Conservation (phyloP, 2,797 vertebrate species). For the Rhynchonycteris naso region DNA sequence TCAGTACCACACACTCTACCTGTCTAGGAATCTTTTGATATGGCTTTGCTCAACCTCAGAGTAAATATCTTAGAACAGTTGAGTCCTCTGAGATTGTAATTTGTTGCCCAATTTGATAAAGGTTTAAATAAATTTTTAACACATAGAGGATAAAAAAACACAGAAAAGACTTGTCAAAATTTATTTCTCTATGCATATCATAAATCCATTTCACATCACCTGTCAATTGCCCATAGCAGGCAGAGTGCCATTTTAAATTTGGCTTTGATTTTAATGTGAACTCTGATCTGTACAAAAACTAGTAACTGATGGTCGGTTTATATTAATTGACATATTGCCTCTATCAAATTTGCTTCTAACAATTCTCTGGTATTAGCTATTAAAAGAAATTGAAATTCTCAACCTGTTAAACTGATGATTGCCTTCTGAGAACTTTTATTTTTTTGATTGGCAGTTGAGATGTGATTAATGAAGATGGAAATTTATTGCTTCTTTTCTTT, state of each 20-base stretch:
- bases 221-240: not conserved
- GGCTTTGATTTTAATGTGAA: not conserved
- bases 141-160: not conserved
- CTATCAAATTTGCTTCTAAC: not conserved
- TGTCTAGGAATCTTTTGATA: not conserved
- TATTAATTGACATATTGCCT: not conserved
- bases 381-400: slow-evolving; percentile 46
- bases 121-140: not conserved
- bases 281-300: slow-evolving; percentile 18
- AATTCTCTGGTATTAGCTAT: slow-evolving; percentile 10
- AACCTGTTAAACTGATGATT: slow-evolving; percentile 21
- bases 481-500: slow-evolving; percentile 8
- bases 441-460: not conserved
- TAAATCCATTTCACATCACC: not conserved
- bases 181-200: not conserved
- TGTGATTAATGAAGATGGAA: slow-evolving; percentile 24
- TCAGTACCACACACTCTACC: rapidly evolving
- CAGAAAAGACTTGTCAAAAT: not conserved
- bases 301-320: not conserved
- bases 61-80: not conserved
- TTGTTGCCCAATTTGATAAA: not conserved
- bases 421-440: slow-evolving; percentile 7
- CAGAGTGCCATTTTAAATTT: not conserved
- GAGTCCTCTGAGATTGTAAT: not conserved
- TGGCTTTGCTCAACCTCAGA: not conserved